phyloP scores from a whole-genome alignment of 2,113 vertebrate genomes.

The Heterotilapia buettikoferi region DNA sequence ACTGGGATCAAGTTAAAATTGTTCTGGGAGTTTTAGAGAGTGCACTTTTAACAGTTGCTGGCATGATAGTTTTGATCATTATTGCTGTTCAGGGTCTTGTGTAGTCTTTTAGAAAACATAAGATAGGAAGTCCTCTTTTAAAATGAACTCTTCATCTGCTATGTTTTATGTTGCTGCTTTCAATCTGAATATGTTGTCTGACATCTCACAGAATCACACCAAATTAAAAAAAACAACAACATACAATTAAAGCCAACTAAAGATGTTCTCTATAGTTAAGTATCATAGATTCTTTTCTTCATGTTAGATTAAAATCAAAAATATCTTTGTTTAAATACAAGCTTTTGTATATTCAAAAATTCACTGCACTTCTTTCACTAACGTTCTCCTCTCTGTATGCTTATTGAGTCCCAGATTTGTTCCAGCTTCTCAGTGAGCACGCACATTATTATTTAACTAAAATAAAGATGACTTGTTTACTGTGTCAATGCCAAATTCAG shows the following conservation, averaged over 20 bases:
- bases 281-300: accelerated
- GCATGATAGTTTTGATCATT: background rate
- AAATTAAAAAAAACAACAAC: background rate
- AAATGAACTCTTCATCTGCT: background rate
- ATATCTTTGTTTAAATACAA: background rate
- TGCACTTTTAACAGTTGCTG: background rate
- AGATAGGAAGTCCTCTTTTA: background rate
- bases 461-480: background rate
- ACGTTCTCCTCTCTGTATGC: background rate
- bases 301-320: background rate
- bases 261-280: background rate
- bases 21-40: background rate
- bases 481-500: background rate
- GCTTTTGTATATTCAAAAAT: background rate
- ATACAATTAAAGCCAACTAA: background rate
- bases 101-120: background rate
- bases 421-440: background rate
- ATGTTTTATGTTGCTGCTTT: background rate
- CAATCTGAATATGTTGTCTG: background rate
- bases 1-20: background rate
- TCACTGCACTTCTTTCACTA: background rate
- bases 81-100: background rate
- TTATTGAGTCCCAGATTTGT: background rate
- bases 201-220: too few species aligned
- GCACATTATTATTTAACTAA: background rate